phyloP scores from a whole-genome alignment of 1,140 invertebrate species.

The Araneus ventricosus region DNA sequence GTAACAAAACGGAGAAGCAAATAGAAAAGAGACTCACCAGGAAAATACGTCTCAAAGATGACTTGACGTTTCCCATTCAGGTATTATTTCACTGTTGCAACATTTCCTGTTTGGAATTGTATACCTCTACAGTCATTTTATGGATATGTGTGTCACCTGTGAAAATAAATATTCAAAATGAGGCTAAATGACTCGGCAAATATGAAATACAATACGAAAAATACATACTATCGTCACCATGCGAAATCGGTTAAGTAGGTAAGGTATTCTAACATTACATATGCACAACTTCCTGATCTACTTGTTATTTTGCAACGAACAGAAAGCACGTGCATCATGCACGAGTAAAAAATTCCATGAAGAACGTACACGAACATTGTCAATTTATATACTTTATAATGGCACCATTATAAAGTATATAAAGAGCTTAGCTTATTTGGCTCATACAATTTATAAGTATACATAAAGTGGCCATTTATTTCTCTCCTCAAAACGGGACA shows the following conservation, averaged over 20 bases:
- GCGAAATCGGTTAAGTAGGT: background rate
- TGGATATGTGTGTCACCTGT: slow-evolving; percentile 4
- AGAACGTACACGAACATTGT: no score
- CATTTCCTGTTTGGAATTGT: slow-evolving; percentile 25
- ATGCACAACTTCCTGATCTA: background rate
- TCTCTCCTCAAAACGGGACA: no score
- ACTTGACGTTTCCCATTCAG: slow-evolving; percentile 56
- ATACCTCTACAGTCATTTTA: slow-evolving; percentile 27
- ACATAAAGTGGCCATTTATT: no score
- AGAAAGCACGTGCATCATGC: no score
- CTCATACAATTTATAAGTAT: no score
- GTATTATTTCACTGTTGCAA: background rate
- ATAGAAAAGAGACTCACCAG: slow-evolving; percentile 43
- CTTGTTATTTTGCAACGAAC: no score
- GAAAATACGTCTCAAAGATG: slow-evolving; percentile 27
- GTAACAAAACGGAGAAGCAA: slow-evolving; percentile 8
- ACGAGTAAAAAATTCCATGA: no score
- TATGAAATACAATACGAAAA: slow-evolving; percentile 19
- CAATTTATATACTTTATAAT: no score
- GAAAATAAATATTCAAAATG: slow-evolving; percentile 10
- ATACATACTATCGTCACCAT: background rate
- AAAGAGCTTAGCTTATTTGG: no score
- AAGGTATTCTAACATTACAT: background rate
- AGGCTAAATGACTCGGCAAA: slow-evolving; percentile 47
- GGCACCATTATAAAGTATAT: no score